Base-by-base conservation (phyloP, 1,140 invertebrate species). In the Cepaea nemoralis region DNA sequence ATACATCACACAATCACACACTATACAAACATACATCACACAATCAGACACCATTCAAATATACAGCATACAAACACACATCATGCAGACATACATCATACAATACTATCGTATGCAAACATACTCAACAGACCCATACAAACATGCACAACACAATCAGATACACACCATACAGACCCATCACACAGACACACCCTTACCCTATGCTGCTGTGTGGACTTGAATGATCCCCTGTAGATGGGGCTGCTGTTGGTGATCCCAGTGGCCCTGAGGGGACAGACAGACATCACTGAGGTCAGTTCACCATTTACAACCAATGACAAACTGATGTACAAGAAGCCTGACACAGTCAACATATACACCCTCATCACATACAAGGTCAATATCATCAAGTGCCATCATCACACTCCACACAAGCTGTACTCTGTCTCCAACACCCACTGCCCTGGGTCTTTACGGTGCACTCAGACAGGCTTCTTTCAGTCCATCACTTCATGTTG, bases 131-230 rank as follows among this genome's bases (percentile, higher is more conserved):
- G 3, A 19, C 50, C 19, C 19, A 14, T 3, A 22, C 3, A 55
- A 24, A 55, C 19, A 22, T 14, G 50, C 19, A 10, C 16, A 55
- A 10, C 16, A 55, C 19, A 8, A 45, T 45, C 19, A 45, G 19
- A 45, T 45, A 8, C 19, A 8, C 42, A 8, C 19, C 42, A 45
- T 10, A 45, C 42, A 45, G 8, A 45, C 19, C 42, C 19, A 45
- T 45, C 19, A 19, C 42, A 8, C 42, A 45, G 8, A 45, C 19
- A 19, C 6, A 3, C 1, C 6, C 59, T 63, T 27, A 63, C 59
- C 59, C 59, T 63, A 63, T 31, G 59, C 59, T 63, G 59, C 27
- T 63, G n/a, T 63, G 59, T 63, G 59, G 59, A 19, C 59, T 63
- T 63, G 22, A 63, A 12, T n/a, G 2, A 31, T 31, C 27, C 59